Conservation (phyloP, 2,113 vertebrate species). For the Engystomops pustulosus region DNA sequence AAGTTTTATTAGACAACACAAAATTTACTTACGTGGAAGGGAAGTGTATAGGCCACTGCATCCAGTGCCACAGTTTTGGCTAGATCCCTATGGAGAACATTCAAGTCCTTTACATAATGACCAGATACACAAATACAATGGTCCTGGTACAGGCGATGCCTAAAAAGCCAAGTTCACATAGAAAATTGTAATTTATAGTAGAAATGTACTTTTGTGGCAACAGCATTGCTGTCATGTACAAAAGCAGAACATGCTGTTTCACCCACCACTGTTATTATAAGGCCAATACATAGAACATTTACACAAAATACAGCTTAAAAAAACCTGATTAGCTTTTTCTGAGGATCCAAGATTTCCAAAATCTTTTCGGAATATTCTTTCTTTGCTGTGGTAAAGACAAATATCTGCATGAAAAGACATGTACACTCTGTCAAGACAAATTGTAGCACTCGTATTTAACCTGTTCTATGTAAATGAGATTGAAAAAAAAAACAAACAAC, state of each 20-base stretch:
- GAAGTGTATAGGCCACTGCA: slow-evolving; percentile 77
- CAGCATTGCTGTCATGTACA: too few species aligned
- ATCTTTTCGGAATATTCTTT: slow-evolving; percentile 81
- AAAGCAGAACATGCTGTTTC: too few species aligned
- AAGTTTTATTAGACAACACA: neutral
- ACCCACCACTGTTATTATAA: too few species aligned
- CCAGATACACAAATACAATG: slow-evolving; percentile 79
- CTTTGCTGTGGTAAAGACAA: slow-evolving; percentile 83
- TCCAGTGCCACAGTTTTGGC: slow-evolving; percentile 79
- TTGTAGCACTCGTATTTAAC: too few species aligned
- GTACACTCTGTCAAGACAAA: neutral
- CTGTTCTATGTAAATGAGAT: too few species aligned
- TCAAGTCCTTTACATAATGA: slow-evolving; percentile 83
- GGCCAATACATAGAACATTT: too few species aligned
- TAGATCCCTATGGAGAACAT: slow-evolving; percentile 75
- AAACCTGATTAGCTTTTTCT: slow-evolving; percentile 81
- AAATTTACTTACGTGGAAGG: slow-evolving; percentile 70
- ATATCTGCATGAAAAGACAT: slow-evolving; percentile 66
- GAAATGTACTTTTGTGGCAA: too few species aligned
- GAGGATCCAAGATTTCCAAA: slow-evolving; percentile 80
- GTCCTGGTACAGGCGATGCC: slow-evolving; percentile 78
- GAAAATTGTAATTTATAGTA: too few species aligned
- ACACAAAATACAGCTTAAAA: neutral
- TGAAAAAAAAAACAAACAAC: too few species aligned
- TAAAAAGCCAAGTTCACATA: too few species aligned